These are phyloP conservation scores for Dinocampus coccinellae DNA, from an alignment of 2,888 invertebrate species.

Conservation along the genomic window DNA sequence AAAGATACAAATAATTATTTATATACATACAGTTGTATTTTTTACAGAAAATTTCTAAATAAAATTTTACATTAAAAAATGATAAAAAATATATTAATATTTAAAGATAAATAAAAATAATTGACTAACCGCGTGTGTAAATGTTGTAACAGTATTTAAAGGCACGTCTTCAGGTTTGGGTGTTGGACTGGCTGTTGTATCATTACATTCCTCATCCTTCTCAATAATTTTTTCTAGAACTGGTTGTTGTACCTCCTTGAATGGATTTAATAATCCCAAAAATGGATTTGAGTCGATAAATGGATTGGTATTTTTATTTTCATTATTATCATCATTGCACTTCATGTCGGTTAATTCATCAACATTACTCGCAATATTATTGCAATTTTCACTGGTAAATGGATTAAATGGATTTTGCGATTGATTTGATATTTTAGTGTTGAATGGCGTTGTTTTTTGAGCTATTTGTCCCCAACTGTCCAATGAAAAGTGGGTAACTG, in stretches of 20 bases:
- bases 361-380: slow-evolving; percentile 29
- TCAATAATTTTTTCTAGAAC: slow-evolving; percentile 42
- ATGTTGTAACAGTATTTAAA: slow-evolving; percentile 49
- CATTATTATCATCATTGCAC: slow-evolving; percentile 47
- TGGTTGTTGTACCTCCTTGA: slow-evolving; percentile 58
- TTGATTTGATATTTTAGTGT: slow-evolving; percentile 61
- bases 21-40: too few species aligned
- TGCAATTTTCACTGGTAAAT: slow-evolving; percentile 58
- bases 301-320: slow-evolving; percentile 68
- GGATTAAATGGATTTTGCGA: slow-evolving; percentile 69
- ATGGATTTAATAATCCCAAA: slow-evolving; percentile 68
- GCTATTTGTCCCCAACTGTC: slow-evolving; percentile 72
- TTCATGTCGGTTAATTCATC: slow-evolving; percentile 48
- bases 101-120: slow-evolving; percentile 14
- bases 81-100: too few species aligned
- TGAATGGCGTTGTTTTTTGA: slow-evolving; percentile 66
- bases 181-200: slow-evolving; percentile 48
- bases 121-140: slow-evolving; percentile 61
- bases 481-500: slow-evolving; percentile 74
- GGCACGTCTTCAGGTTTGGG: slow-evolving; percentile 30
- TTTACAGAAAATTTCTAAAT: too few species aligned
- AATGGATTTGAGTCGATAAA: slow-evolving; percentile 70
- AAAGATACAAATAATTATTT: too few species aligned
- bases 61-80: too few species aligned
- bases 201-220: slow-evolving; percentile 51